phyloP scores from a whole-genome alignment of 2,888 invertebrate species.

The Shargacucullia verbasci region DNA sequence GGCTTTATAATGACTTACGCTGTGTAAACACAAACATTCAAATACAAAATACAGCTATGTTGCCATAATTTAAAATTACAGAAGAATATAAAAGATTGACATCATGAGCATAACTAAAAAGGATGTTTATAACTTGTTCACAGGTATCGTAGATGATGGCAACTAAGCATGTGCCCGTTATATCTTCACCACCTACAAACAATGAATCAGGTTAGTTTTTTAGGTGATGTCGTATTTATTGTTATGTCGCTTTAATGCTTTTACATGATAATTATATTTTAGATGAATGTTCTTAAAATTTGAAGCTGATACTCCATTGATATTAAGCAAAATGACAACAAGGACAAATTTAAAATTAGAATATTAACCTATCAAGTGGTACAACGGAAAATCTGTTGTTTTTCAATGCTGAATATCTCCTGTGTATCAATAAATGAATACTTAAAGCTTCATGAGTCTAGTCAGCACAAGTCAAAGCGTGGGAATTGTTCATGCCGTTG shows the following conservation, averaged over 20 bases:
- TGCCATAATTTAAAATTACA: neutral
- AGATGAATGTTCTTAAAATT: too few relatives aligned
- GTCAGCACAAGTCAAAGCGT: too few relatives aligned
- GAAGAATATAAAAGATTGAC: neutral
- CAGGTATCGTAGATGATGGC: constrained; percentile 84
- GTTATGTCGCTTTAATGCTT: neutral
- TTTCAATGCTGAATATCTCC: too few relatives aligned
- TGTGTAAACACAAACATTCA: neutral
- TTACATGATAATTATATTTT: neutral
- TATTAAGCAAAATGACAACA: too few relatives aligned
- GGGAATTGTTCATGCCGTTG: too few relatives aligned
- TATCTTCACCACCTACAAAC: constrained; percentile 78
- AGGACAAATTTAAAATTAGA: too few relatives aligned
- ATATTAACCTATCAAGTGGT: too few relatives aligned
- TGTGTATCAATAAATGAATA: too few relatives aligned
- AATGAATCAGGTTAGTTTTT: constrained; percentile 81
- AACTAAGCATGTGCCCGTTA: constrained; percentile 81
- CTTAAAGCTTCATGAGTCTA: too few relatives aligned
- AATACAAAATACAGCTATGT: neutral
- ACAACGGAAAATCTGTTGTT: too few relatives aligned
- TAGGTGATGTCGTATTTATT: constrained; percentile 14
- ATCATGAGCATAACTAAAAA: constrained; percentile 7
- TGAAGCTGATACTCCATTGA: too few relatives aligned
- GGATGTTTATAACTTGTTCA: constrained; percentile 74
- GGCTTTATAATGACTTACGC: constrained; percentile 20